These are phyloP conservation scores for Hedya salicella DNA, from an alignment of 2,888 invertebrate genomes.

Conservation along the genomic window DNA sequence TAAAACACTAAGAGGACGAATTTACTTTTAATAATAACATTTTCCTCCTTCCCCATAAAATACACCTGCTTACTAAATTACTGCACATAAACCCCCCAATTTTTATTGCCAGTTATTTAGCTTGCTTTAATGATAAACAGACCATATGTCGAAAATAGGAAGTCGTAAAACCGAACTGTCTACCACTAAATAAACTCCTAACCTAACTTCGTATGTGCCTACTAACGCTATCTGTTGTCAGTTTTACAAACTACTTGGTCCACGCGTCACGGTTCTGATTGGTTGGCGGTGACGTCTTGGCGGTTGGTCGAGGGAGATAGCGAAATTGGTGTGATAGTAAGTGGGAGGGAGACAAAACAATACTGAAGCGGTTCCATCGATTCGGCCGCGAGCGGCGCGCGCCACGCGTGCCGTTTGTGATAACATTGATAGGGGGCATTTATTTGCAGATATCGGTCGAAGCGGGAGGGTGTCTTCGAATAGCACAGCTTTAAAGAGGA, in stretches of 20 bases:
- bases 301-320: constrained; percentile 58
- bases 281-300: constrained; percentile 60
- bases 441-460: constrained; percentile 3
- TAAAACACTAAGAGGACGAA: too few species aligned
- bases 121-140: constrained; percentile 10
- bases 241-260: constrained; percentile 56
- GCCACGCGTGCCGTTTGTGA: constrained; percentile 54
- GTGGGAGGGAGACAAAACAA: constrained; percentile 69
- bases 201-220: too few species aligned
- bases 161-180: constrained; percentile 20
- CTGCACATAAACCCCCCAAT: background rate
- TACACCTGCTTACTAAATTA: too few species aligned
- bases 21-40: too few species aligned
- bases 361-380: constrained; percentile 79
- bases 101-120: constrained; percentile 4
- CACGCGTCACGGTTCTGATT: constrained; percentile 55
- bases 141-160: constrained; percentile 22
- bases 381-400: constrained; percentile 75
- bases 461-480: constrained; percentile 13
- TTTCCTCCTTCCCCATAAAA: too few species aligned
- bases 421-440: constrained; percentile 38
- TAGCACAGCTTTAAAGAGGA: background rate
- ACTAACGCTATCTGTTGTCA: constrained; percentile 71
- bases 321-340: constrained; percentile 36
- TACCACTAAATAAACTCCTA: constrained; percentile 12